Evolutionary conservation across 2,888 invertebrate genomes (phyloP), one percentile per base, ranked within the genome.

Genomic region (Lycocerus yunnanus): DNA sequence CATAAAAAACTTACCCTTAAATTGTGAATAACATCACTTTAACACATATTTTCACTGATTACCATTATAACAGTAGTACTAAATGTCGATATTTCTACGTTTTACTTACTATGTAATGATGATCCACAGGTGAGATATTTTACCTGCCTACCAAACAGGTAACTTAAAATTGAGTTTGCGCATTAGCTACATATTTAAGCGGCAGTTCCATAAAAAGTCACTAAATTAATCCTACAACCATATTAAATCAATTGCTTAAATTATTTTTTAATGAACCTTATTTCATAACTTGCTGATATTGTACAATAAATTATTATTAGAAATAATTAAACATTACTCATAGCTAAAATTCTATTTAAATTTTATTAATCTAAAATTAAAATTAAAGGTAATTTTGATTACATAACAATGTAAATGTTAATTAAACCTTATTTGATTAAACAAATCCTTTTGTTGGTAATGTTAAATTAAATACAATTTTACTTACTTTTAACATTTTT

Each of bases 71-170:
- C 68, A 72, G 74, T 72, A 75, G 69, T 63, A 72, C 58, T 69
- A 72, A 74, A 71, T 70, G 76, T 27, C 58, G 68, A 27, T 43
- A 66, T 60, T 71, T 73, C 73, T 73, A 73, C 68, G 76, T 76
- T 76, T 76, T 71, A 73, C 68, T 68, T 66, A 61, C 67, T 43
- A 74, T 71, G 66, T 69, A 73, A 71, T 69, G 78, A 74, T 72
- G 74, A 75, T 75, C 77, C 70, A 78, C 78, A 79, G 79, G 79
- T 79, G 78, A 65, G 73, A 60, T 72, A 72, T 68, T 27, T 71
- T 73, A 71, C 77, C 78, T 76, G 75, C 73, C 75, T 73, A 77
- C 75, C 75, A 70, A 75, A 72, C 75, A 77, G 78, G 77, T 78
- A 76, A 71, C 72, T 79, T 76, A 75, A 66, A 61, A 72, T n/a